phyloP scores from a whole-genome alignment of 2,888 invertebrate species.

The Iselma pallidipennis region DNA sequence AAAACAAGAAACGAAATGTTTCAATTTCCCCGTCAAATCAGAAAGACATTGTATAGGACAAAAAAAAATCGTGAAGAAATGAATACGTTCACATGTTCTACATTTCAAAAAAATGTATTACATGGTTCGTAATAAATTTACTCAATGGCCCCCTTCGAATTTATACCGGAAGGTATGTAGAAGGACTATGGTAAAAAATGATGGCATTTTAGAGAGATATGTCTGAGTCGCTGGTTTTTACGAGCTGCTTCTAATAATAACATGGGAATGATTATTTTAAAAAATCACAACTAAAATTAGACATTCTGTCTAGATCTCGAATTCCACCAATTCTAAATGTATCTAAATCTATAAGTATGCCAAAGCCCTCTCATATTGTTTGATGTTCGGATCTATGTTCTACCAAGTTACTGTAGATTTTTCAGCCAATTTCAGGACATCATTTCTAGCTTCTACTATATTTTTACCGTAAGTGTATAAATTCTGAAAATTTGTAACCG shows the following conservation, averaged over 20 bases:
- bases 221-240: not conserved
- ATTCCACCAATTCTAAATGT: too few species aligned
- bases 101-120: not conserved
- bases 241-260: not conserved
- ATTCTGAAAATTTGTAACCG: not conserved
- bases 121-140: not conserved
- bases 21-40: not conserved
- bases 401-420: too few species aligned
- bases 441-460: too few species aligned
- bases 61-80: not conserved
- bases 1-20: conserved; percentile 8
- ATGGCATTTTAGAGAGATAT: not conserved
- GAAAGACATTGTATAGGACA: not conserved
- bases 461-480: not conserved
- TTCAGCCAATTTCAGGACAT: too few species aligned
- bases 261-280: not conserved
- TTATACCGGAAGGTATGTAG: not conserved
- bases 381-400: too few species aligned
- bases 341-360: too few species aligned
- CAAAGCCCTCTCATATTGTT: too few species aligned
- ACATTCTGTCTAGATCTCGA: not conserved
- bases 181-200: not conserved
- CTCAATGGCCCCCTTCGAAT: not conserved
- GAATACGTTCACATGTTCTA: not conserved
- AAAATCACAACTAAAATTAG: not conserved